Percentiles rank a stretch among this genome's conserved stretches.
Evolutionary conservation across 1,140 invertebrate genomes (phyloP).

Genomic region (Danaus plexippus): DNA sequence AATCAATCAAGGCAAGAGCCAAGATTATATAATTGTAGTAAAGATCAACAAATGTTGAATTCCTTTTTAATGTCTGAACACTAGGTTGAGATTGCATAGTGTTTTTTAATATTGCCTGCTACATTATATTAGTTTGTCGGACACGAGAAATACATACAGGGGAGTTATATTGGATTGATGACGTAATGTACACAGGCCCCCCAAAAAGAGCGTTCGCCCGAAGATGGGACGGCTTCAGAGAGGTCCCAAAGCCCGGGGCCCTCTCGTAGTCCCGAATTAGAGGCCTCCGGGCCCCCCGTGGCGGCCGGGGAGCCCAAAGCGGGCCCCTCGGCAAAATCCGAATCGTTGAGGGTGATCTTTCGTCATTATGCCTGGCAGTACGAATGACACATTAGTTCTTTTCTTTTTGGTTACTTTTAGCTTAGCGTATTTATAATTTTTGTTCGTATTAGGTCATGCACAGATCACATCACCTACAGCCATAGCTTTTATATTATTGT

Average conservation of each 20-base stretch:
- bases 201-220: slow-evolving; percentile 41
- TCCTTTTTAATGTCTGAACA: slow-evolving; percentile 30
- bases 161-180: slow-evolving; percentile 21
- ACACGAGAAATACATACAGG: too few relatives aligned
- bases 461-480: slow-evolving; percentile 34
- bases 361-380: slow-evolving; percentile 67
- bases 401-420: slow-evolving; percentile 48
- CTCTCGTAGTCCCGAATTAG: slow-evolving; percentile 26
- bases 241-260: slow-evolving; percentile 34
- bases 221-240: slow-evolving; percentile 32
- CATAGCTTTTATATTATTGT: slow-evolving; percentile 30
- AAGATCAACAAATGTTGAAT: slow-evolving; percentile 54
- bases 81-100: too few relatives aligned
- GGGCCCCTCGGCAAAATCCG: slow-evolving; percentile 44
- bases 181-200: slow-evolving; percentile 40
- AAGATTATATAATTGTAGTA: slow-evolving; percentile 1
- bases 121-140: too few relatives aligned
- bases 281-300: slow-evolving; percentile 29
- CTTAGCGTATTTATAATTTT: slow-evolving; percentile 38
- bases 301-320: slow-evolving; percentile 41
- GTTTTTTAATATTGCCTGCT: too few relatives aligned
- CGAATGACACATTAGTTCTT: slow-evolving; percentile 64
- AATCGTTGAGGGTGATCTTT: slow-evolving; percentile 63
- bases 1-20: too few relatives aligned
- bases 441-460: slow-evolving; percentile 40